Base-by-base conservation (phyloP, 1,140 invertebrate genomes). In the Condylostylus longicornis region DNA sequence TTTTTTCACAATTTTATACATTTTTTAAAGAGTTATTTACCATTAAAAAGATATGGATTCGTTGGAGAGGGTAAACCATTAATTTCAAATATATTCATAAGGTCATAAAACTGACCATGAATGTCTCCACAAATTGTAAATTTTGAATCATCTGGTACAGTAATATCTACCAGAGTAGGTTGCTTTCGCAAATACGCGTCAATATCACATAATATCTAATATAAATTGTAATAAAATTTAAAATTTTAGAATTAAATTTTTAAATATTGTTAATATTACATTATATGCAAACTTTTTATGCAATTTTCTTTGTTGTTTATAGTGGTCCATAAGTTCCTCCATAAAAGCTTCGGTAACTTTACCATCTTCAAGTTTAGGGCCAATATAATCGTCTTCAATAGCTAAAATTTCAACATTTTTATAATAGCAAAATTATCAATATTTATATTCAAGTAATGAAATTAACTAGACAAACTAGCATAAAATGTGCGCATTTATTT, bases 91-190 rank as follows among this genome's bases (percentile, higher is more conserved):
- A 99, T 96, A 66, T 99, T 96, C 67, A 96, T 74, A 31, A 99
- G 65, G 68, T 99, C 96, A 64, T 93, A 99, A 67, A 79, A 99
- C 65, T 99, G 96, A 17, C 96, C 96, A 64, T 99, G 95, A 49
- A 99, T 91, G 64, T 99, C 96, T n/a, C 96, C 96, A 66, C 95
- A 98, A 35, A 99, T 82, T 20, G 95, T 99, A 62, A 99, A 98
- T 68, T 98, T 98, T 33, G 77, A 70, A 29, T 83, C 73, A 58
- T 85, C 79, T 6, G 78, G 76, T 45, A 98, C 82, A 42, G 68
- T 70, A 31, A 98, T 82, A 55, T 98, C 83, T 1, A 98, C 76
- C 42, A 98, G 65, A 28, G 87, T 84, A 21, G 89, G 82, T 53
- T 85, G 82, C 37, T 70, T 70, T 65, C 77, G 76, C 50, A 98